A percentile compares a stretch with the other conserved stretches of the same genome.
Conservation (phyloP, 2,113 vertebrate species). For the Montifringilla adamsi region DNA sequence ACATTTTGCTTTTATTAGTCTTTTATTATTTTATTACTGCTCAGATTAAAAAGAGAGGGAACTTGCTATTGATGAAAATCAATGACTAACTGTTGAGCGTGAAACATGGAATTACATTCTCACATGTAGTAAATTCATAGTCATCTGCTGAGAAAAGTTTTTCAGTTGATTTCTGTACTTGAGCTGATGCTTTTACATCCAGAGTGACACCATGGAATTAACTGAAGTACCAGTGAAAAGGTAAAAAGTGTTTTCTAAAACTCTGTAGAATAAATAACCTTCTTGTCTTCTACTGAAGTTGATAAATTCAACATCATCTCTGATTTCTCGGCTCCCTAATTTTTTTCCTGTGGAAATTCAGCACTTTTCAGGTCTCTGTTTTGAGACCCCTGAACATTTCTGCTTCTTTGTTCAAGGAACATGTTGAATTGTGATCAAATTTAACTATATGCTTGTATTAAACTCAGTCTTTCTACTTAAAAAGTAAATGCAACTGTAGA, state of each 20-base stretch:
- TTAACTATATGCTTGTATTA: neutral
- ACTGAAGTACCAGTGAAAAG: neutral
- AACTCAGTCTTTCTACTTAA: neutral
- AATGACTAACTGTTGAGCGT: neutral
- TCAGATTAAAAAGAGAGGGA: neutral
- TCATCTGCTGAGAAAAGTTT: neutral
- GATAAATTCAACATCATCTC: neutral
- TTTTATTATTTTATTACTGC: neutral
- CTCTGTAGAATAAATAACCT: neutral
- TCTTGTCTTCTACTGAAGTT: neutral
- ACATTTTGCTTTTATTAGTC: neutral
- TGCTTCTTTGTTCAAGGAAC: neutral
- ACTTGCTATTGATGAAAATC: neutral
- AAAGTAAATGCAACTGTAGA: neutral
- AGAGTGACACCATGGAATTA: neutral
- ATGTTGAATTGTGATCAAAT: neutral
- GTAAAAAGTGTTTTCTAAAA: neutral
- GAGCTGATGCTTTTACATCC: neutral
- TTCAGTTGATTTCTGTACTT: neutral
- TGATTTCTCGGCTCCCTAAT: neutral
- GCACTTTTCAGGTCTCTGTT: neutral
- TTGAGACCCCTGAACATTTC: neutral
- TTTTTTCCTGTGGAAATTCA: neutral
- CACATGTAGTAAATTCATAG: neutral
- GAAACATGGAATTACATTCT: neutral